Evolutionary conservation across 2,113 vertebrate species (phyloP).

Genomic region (Lates calcarifer): DNA sequence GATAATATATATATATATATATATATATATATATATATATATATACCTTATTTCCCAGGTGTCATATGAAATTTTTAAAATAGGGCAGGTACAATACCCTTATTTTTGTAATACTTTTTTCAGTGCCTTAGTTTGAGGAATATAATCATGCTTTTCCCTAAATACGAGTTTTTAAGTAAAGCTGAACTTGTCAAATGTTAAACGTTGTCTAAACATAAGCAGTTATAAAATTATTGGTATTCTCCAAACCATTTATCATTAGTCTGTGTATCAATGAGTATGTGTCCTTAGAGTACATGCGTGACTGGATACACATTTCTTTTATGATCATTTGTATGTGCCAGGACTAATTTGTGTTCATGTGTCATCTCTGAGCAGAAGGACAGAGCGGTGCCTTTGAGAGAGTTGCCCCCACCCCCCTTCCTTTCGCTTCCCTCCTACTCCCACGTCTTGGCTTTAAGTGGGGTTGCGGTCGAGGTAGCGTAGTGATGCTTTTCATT

Average conservation of each 20-base stretch:
- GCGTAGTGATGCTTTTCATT: slow-evolving; percentile 80
- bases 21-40: too few relatives aligned
- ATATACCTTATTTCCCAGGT: too few relatives aligned
- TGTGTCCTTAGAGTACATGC: background rate
- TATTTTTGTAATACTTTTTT: too few relatives aligned
- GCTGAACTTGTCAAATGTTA: too few relatives aligned
- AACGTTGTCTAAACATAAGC: background rate
- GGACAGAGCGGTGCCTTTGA: slow-evolving; percentile 69
- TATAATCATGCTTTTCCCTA: too few relatives aligned
- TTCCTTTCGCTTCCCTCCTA: slow-evolving; percentile 11
- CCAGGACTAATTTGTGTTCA: slow-evolving; percentile 34
- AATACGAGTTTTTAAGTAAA: too few relatives aligned
- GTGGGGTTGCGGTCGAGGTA: slow-evolving; percentile 72
- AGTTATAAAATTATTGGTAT: background rate
- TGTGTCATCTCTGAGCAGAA: slow-evolving; percentile 44
- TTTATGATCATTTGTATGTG: background rate
- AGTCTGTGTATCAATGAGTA: background rate
- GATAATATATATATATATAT: too few relatives aligned
- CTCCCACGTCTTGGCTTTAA: slow-evolving; percentile 63
- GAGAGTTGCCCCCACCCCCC: background rate
- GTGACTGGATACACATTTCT: slow-evolving; percentile 11
- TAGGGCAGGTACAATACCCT: too few relatives aligned
- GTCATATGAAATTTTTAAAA: too few relatives aligned
- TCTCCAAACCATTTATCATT: background rate
- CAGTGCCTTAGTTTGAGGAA: too few relatives aligned